A percentile compares a stretch with the other conserved stretches of the same genome.
phyloP scores from a whole-genome alignment of 92 coral and sea anemone genomes.

The Metridium senile region DNA sequence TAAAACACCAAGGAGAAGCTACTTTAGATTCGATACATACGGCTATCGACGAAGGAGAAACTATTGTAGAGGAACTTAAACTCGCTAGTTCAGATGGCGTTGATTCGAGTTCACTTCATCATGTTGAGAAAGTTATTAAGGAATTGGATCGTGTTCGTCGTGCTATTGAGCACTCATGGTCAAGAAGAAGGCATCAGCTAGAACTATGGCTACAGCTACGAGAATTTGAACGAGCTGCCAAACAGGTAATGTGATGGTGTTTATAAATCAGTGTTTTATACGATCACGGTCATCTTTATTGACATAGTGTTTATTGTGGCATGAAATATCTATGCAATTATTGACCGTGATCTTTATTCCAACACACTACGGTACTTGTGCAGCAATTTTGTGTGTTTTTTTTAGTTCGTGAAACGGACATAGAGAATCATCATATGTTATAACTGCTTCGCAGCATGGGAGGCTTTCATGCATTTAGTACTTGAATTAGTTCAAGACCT shows the following conservation, averaged over 20 bases:
- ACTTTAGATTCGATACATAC: constrained; percentile 92
- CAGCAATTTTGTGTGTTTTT: background rate
- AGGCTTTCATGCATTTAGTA: constrained; percentile 6
- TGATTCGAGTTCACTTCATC: constrained; percentile 90
- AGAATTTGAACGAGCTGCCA: constrained; percentile 97
- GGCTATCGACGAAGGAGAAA: constrained; percentile 93
- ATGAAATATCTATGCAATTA: background rate
- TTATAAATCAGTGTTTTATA: background rate
- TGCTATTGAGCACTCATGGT: constrained; percentile 97
- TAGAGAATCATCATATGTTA: constrained; percentile 8
- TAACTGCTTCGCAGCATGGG: constrained; percentile 42
- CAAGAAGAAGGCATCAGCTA: constrained; percentile 88
- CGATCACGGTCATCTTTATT: constrained; percentile 2
- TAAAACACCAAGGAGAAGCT: constrained; percentile 95
- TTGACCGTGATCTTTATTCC: constrained; percentile 27
- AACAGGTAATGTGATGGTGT: constrained; percentile 59
- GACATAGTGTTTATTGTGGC: constrained; percentile 13
- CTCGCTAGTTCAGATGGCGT: constrained; percentile 87
- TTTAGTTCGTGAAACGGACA: background rate
- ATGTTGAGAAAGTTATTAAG: constrained; percentile 94
- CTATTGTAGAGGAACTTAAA: constrained; percentile 90
- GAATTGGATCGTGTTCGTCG: constrained; percentile 90
- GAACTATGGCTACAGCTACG: constrained; percentile 95
- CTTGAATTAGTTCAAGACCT: constrained; percentile 31
- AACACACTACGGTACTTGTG: background rate